Evolutionary conservation across 2,888 invertebrate genomes (phyloP), one percentile per base, ranked within the genome.

Genomic region (Merodon equestris): DNA sequence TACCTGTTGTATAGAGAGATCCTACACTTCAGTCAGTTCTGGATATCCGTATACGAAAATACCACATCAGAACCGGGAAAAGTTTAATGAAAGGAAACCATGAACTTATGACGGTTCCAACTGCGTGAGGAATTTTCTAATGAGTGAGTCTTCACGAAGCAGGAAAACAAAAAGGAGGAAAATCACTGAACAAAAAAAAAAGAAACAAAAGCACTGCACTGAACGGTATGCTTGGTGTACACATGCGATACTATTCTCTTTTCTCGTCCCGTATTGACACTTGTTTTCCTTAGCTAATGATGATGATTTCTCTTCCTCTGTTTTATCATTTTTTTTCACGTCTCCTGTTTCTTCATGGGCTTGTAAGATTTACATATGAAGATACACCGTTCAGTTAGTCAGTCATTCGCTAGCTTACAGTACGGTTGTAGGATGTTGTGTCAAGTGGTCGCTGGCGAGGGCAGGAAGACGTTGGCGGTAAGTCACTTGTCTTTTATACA

Each of bases 221-320:
- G 36, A 73, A 68, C 15, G 27, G 42, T 18, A n/a, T 48, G 18
- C 17, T 18, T 2, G 5, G 12, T 12, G 50, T 66, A 42, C 45
- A 7, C 36, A 54, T 68, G 63, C 68, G 54, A 74, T 60, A 73
- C 64, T 73, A 60, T 68, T 56, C 61, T 61, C 40, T 42, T 57
- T 27, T 27, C 27, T 48, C 47, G 17, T 27, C 27, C 47, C 51
- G 40, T 73, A 74, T 68, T 74, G 74, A 74, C 74, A 74, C 68
- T 68, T 74, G 61, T 68, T 63, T 74, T 68, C 36, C 68, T 68
- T 57, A 13, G 74, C 74, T 74, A 74, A 74, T 74, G 74, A 68
- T 63, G 74, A 53, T 61, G 74, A 74, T 74, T 57, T 38, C 68
- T 67, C 34, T 51, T 63, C 48, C 42, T 13, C 67, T 45, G 56